phyloP scores from a whole-genome alignment of 2,888 invertebrate species.

The Julus scandinavius region DNA sequence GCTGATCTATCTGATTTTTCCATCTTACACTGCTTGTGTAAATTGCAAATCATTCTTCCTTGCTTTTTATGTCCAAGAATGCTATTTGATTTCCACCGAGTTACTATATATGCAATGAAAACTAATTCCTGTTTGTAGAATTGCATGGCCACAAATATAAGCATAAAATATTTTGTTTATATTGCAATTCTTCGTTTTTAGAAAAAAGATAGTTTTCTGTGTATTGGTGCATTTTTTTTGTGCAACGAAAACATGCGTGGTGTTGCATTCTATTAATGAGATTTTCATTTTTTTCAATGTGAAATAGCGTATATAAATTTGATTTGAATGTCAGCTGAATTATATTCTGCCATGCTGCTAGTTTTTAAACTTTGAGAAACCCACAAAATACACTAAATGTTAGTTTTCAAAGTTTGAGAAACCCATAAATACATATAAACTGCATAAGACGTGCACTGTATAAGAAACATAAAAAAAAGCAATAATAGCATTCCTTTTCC shows the following conservation, averaged over 20 bases:
- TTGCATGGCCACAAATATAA: not conserved
- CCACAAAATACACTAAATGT: no score
- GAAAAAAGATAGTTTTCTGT: not conserved
- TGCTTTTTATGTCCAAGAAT: not conserved
- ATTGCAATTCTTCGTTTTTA: not conserved
- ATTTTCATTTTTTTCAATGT: not conserved
- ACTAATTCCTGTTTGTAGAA: not conserved
- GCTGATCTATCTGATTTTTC: constrained; percentile 29
- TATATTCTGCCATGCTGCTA: no score
- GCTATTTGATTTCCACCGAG: not conserved
- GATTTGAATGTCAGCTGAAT: not conserved
- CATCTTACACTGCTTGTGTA: not conserved
- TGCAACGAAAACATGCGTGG: not conserved
- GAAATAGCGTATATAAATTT: not conserved
- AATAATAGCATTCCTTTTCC: no score
- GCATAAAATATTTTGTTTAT: not conserved
- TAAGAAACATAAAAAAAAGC: no score
- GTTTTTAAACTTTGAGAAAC: no score
- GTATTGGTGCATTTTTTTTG: not conserved
- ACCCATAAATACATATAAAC: no score
- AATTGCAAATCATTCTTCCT: constrained; percentile 26
- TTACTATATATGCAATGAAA: not conserved
- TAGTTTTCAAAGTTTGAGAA: no score
- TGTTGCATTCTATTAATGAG: not conserved
- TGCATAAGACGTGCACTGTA: no score